Base-by-base conservation (phyloP, 1,140 invertebrate species). In the Eueides isabella region DNA sequence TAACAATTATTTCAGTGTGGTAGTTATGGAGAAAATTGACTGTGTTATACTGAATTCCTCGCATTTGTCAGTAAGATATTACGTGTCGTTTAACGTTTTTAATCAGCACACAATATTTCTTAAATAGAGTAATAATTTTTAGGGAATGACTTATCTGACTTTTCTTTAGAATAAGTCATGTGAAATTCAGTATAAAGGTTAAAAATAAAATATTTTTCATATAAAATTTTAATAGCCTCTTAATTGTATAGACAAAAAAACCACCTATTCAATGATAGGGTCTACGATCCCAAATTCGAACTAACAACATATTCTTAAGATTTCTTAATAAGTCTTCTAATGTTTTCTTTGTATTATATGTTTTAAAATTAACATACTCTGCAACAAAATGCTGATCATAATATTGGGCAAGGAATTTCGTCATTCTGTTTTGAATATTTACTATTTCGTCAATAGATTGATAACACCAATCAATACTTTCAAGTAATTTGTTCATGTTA, bases 361-460 rank as follows among this genome's bases (percentile, higher is more conserved):
- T 76, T 79, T 83, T 85, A 66, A 80, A 81, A 48, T 75, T 67
- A 16, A 88, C 67, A 67, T 90, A 90, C 75, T 90, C 88, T 3
- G 75, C 35, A 5, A 83, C 66, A 41, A 87, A 80, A 31, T 72
- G 41, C 16, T 67, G 73, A n/a, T 82, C 75, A 65, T 83, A 86
- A 75, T 85, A 90, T 44, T 61, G 30, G 5, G 26, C 62, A 66
- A 87, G 74, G 12, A 55, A 28, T 35, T 78, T 64, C 1, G n/a
- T 35, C 33, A 87, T 68, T 65, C 75, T 71, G 29, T 69, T 72
- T 72, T 83, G 80, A 28, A 80, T 64, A 29, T 66, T 35, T 14
- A 30, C 29, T 16, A 86, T 69, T 35, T 85, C 70, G 4, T 69
- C 72, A 3, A 82, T 61, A 23, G 71, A 77, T 26, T 78, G 61